These are phyloP conservation scores for Platalea minor DNA, from an alignment of 2,797 vertebrate genomes.

Conservation along the genomic window DNA sequence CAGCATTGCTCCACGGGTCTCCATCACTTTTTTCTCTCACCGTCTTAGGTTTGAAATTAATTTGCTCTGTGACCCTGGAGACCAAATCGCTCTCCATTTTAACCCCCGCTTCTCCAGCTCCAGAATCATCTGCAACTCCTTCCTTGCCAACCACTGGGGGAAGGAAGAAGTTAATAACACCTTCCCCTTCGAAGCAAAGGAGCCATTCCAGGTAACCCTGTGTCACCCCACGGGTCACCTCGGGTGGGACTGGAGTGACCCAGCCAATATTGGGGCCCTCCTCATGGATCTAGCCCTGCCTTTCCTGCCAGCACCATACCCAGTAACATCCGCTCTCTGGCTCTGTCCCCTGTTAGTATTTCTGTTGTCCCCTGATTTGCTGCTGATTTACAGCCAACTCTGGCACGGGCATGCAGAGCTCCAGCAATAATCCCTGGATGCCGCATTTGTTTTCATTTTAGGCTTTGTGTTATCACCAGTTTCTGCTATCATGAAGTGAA, in stretches of 20 bases:
- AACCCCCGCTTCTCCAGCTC: conserved; percentile 78
- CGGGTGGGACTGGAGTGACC: not conserved
- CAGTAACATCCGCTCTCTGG: not conserved
- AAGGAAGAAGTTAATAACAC: conserved; percentile 72
- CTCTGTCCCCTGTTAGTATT: not conserved
- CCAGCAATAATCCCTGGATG: not conserved
- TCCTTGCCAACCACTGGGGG: conserved; percentile 76
- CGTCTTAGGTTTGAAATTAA: conserved; percentile 80
- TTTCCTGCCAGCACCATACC: not conserved
- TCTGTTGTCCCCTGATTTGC: not conserved
- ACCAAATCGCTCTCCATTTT: conserved; percentile 79
- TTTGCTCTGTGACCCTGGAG: conserved; percentile 74
- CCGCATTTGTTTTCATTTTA: not conserved
- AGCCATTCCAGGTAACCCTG: conserved; percentile 78
- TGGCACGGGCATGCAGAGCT: not conserved
- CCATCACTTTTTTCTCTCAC: not conserved
- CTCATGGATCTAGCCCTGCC: not conserved
- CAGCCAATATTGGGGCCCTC: not conserved
- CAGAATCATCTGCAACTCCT: conserved; percentile 78
- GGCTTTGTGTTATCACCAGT: not conserved
- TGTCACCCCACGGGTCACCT: not conserved
- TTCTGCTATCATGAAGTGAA: not conserved
- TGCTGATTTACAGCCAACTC: not conserved
- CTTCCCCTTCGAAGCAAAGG: conserved; percentile 73
- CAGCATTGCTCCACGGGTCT: fast-evolving